phyloP scores from a whole-genome alignment of 1,140 invertebrate genomes.

The Scaptomyza graminum region DNA sequence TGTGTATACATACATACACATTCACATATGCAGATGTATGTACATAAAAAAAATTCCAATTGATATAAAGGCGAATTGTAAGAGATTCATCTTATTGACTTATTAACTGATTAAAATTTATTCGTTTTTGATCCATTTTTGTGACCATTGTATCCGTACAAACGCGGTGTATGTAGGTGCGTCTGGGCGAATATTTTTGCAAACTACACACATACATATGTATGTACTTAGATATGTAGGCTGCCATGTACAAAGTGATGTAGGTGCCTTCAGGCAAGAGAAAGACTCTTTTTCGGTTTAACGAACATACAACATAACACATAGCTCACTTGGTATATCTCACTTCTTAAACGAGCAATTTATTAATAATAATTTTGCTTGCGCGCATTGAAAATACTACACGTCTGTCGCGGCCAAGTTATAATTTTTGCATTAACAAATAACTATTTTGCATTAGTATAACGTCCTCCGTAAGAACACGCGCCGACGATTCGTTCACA shows the following conservation, averaged over 20 bases:
- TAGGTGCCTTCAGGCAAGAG: background rate
- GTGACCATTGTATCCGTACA: constrained; percentile 21
- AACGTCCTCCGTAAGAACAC: background rate
- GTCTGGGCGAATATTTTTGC: constrained; percentile 33
- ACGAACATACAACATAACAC: background rate
- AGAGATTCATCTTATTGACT: background rate
- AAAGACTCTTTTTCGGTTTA: background rate
- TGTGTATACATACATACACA: background rate
- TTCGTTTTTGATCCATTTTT: constrained; percentile 15
- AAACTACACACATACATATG: too few relatives aligned
- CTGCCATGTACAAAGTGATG: background rate
- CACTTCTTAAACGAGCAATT: background rate
- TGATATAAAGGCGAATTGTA: background rate
- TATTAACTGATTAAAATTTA: background rate
- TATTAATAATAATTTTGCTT: constrained; percentile 13
- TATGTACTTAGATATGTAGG: background rate
- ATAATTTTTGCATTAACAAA: constrained; percentile 27
- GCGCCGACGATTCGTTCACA: constrained; percentile 41
- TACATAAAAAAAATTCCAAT: too few relatives aligned
- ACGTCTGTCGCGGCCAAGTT: constrained; percentile 14
- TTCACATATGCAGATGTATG: too few relatives aligned
- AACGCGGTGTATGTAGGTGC: constrained; percentile 29
- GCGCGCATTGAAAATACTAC: constrained; percentile 8
- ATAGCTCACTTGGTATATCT: background rate
- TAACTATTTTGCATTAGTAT: background rate